Evolutionary conservation across 2,797 vertebrate genomes (phyloP), one percentile per base, ranked within the genome.

Genomic region (Onychomys arenicola): DNA sequence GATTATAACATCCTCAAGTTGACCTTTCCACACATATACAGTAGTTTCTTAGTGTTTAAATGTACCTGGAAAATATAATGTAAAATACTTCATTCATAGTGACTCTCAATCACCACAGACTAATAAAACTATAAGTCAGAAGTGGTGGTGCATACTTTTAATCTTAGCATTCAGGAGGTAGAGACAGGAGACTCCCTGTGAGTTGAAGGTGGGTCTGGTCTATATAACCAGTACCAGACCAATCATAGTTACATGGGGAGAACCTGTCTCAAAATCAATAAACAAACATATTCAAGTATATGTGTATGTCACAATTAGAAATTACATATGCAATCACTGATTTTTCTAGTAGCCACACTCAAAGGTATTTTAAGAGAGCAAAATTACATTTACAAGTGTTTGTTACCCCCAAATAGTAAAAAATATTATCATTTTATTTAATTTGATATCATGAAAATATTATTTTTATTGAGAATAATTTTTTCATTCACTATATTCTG

Each of bases 11-110:
- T 2, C 75, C 73, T 75, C 85, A 96, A 96, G 49, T 76, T 34
- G 27, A 71, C n/a, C 78, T 76, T 43, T 83, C 90, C 23, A 37
- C 75, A 93, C 67, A 57, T 73, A 77, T 9, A 89, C 2, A 13
- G n/a, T 82, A 86, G 61, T 6, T 57, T 94, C 77, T 91, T 91
- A 88, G 91, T 80, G 19, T 95, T 92, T 96, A 83, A 94, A n/a
- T 93, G 29, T 32, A 85, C 61, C 55, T 90, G n/a, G 71, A 96
- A 96, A 94, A 90, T 65, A 94, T 21, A 89, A 94, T 40, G 10
- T n/a, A 95, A 92, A 93, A 77, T 25, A 5, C 6, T 78, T 90
- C 34, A 93, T 17, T 67, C 46, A 82, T 7, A n/a, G 40, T 85
- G 78, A 8, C 32, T 94, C 21, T 61, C 32, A 23, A 80, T 61